Percentiles rank a stretch among this genome's conserved stretches.
Conservation (phyloP, 2,888 invertebrate genomes). For the Formica aserva region DNA sequence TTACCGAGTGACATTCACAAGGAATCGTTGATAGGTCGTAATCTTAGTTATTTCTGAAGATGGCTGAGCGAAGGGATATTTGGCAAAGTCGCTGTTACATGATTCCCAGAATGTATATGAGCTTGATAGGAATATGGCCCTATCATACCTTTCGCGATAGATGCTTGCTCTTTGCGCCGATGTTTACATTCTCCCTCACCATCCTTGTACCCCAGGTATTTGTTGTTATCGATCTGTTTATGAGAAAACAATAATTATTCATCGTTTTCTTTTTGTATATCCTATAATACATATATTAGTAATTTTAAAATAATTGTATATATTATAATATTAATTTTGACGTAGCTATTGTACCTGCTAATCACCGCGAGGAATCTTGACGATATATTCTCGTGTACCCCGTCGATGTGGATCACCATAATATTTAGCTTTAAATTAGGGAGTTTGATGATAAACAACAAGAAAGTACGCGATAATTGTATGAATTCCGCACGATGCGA, state of each 20-base stretch:
- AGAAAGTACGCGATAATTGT: constrained; percentile 11
- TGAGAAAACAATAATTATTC: neutral
- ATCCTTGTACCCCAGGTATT: constrained; percentile 20
- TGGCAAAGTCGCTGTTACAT: constrained; percentile 35
- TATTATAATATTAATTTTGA: neutral
- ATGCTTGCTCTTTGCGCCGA: constrained; percentile 25
- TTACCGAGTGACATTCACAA: neutral
- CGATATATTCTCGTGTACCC: constrained; percentile 33
- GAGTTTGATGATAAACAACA: constrained; percentile 26
- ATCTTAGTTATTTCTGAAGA: constrained; percentile 24
- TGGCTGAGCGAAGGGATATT: constrained; percentile 11
- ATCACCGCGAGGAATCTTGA: constrained; percentile 20
- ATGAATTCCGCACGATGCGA: neutral
- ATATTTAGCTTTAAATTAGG: constrained; percentile 44
- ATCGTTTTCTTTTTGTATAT: neutral
- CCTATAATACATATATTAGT: neutral
- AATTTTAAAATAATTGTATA: neutral
- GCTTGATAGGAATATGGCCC: constrained; percentile 30
- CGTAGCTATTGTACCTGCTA: constrained; percentile 22
- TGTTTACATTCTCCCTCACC: constrained; percentile 28
- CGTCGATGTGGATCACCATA: constrained; percentile 36
- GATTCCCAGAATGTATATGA: constrained; percentile 16
- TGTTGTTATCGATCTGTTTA: neutral
- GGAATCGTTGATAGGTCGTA: constrained; percentile 11
- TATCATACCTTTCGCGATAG: constrained; percentile 26